A percentile compares a stretch with the other conserved stretches of the same genome.
Evolutionary conservation across 2,113 vertebrate genomes (phyloP).

Genomic region (Macrotis lagotis): DNA sequence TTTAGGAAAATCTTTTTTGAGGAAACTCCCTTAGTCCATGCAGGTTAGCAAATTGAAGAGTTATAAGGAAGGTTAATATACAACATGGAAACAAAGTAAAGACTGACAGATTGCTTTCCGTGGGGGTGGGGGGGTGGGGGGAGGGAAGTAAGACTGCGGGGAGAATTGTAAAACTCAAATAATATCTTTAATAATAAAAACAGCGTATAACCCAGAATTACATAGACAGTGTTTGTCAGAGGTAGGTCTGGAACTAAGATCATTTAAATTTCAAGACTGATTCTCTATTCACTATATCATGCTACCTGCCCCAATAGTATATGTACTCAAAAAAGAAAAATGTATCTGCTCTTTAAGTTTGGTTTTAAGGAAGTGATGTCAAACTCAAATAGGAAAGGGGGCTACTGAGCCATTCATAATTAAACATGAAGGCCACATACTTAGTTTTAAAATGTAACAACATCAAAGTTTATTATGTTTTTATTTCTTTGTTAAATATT

Average conservation of each 20-base stretch:
- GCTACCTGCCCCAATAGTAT: not conserved
- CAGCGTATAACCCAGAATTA: not conserved
- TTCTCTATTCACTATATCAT: not conserved
- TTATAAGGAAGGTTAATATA: not conserved
- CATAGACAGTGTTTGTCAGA: not conserved
- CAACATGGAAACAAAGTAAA: no score
- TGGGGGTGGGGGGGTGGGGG: no score
- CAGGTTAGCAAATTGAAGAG: not conserved
- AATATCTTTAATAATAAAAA: no score
- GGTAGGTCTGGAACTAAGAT: not conserved
- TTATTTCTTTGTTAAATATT: not conserved
- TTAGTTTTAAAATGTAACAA: not conserved
- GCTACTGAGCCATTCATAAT: not conserved
- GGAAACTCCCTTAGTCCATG: not conserved
- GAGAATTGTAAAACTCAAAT: no score
- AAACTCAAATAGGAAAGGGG: not conserved
- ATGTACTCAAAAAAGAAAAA: not conserved
- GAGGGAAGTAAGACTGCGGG: no score
- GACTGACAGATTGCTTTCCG: no score
- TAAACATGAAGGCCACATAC: not conserved
- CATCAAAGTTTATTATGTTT: not conserved
- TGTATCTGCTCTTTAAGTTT: not conserved
- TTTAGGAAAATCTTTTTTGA: not conserved
- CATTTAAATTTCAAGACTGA: not conserved
- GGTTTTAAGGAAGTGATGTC: not conserved